phyloP scores from a whole-genome alignment of 2,113 vertebrate genomes.

The Leucopsar rothschildi region DNA sequence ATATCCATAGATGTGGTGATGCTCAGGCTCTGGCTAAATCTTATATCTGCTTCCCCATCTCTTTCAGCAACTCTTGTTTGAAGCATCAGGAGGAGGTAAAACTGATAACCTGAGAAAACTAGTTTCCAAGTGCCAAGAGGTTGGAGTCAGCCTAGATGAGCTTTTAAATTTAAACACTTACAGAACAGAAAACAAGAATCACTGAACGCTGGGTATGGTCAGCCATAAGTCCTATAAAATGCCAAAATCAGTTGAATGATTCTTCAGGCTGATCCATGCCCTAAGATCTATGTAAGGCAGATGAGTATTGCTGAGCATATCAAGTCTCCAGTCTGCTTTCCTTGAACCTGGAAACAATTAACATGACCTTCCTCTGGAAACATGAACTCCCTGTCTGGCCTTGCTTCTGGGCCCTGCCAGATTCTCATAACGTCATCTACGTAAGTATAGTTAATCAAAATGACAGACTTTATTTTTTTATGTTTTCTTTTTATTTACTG shows the following conservation, averaged over 20 bases:
- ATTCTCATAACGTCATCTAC: slow-evolving; percentile 87
- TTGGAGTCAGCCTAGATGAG: slow-evolving; percentile 95
- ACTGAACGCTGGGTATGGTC: slow-evolving; percentile 78
- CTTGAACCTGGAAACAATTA: slow-evolving; percentile 76
- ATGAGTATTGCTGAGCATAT: slow-evolving; percentile 77
- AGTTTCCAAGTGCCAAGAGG: slow-evolving; percentile 91
- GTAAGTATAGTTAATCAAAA: slow-evolving; percentile 97
- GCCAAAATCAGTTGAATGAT: slow-evolving; percentile 83
- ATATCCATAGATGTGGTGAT: slow-evolving; percentile 83
- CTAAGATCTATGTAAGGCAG: slow-evolving; percentile 77
- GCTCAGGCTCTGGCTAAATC: slow-evolving; percentile 74
- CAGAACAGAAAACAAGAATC: slow-evolving; percentile 85
- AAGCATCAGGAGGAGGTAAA: slow-evolving; percentile 91
- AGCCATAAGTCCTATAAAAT: slow-evolving; percentile 78
- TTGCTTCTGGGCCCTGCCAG: slow-evolving; percentile 82
- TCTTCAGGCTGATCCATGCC: slow-evolving; percentile 78
- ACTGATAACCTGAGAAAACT: slow-evolving; percentile 91
- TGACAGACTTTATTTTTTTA: slow-evolving; percentile 82
- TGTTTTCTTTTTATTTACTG: slow-evolving; percentile 75
- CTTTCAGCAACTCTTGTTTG: slow-evolving; percentile 93
- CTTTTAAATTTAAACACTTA: slow-evolving; percentile 87
- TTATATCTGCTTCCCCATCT: slow-evolving; percentile 84
- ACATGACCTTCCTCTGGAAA: slow-evolving; percentile 77
- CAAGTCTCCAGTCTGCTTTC: slow-evolving; percentile 74
- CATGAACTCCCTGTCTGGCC: slow-evolving; percentile 83